Evolutionary conservation across 1,140 invertebrate species (phyloP).

Genomic region (Hypothenemus hampei): DNA sequence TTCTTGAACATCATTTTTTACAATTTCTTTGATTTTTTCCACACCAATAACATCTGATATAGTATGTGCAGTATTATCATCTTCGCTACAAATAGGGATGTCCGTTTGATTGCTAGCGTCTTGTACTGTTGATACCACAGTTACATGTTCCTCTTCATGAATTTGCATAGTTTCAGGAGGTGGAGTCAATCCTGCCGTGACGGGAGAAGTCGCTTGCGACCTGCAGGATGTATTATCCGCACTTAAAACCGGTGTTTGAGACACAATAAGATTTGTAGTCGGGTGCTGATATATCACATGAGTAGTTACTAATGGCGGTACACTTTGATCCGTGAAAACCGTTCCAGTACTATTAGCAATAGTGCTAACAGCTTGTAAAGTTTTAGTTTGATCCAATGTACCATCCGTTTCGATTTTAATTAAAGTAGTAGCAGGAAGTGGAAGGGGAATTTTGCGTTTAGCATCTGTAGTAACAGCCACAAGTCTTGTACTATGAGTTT

Average conservation of each 20-base stretch:
- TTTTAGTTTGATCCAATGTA: slow-evolving; percentile 52
- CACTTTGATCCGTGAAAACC: slow-evolving; percentile 43
- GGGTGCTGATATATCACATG: slow-evolving; percentile 54
- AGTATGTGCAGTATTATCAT: slow-evolving; percentile 43
- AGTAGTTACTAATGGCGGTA: slow-evolving; percentile 45
- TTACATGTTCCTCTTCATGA: slow-evolving; percentile 36
- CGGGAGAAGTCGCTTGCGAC: slow-evolving; percentile 55
- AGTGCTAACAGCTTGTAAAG: slow-evolving; percentile 52
- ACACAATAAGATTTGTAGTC: slow-evolving; percentile 43
- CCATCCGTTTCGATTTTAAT: slow-evolving; percentile 64
- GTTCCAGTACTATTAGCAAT: slow-evolving; percentile 49
- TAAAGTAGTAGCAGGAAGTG: slow-evolving; percentile 54
- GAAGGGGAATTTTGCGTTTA: slow-evolving; percentile 56
- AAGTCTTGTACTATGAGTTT: slow-evolving; percentile 55
- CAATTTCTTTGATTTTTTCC: slow-evolving; percentile 21
- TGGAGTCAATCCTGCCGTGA: slow-evolving; percentile 53
- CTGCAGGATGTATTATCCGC: slow-evolving; percentile 46
- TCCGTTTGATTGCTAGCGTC: slow-evolving; percentile 79
- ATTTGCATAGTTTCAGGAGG: slow-evolving; percentile 50
- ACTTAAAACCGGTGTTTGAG: slow-evolving; percentile 30
- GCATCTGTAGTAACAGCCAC: slow-evolving; percentile 54
- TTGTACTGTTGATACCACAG: slow-evolving; percentile 51
- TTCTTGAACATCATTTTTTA: background rate
- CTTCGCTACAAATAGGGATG: slow-evolving; percentile 53
- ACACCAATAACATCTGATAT: slow-evolving; percentile 29